Conservation (phyloP, 2,797 vertebrate species). For the Melanotaenia parkinsoni region DNA sequence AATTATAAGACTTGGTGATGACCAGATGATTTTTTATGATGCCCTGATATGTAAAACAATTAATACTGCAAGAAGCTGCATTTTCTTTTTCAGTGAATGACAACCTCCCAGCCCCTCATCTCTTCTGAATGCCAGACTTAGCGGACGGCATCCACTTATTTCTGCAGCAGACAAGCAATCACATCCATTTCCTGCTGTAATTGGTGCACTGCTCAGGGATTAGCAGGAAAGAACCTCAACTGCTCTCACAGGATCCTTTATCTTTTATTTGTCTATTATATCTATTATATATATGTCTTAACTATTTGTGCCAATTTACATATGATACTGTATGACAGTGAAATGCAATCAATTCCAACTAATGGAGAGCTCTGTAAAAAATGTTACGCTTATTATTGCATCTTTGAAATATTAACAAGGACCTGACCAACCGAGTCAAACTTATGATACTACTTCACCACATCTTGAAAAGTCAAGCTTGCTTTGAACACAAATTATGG, state of each 20-base stretch:
- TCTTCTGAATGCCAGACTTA: slow-evolving; percentile 3
- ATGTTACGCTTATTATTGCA: not conserved
- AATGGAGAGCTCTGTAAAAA: not conserved
- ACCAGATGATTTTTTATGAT: not conserved
- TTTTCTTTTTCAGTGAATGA: not conserved
- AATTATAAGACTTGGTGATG: not conserved
- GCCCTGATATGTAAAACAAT: not conserved
- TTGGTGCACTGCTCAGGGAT: slow-evolving; percentile 9
- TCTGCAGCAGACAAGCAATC: slow-evolving; percentile 3
- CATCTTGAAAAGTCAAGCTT: not conserved
- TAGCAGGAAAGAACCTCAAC: slow-evolving; percentile 4
- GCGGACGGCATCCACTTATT: not conserved
- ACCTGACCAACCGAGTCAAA: not conserved
- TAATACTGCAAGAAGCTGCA: no score
- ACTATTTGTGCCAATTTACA: not conserved
- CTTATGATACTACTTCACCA: not conserved
- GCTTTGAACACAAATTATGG: not conserved
- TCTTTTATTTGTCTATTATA: not conserved
- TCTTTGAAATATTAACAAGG: no score
- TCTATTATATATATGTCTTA: no score
- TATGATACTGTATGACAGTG: not conserved
- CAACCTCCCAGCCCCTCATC: slow-evolving; percentile 1
- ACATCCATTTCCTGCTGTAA: slow-evolving; percentile 10
- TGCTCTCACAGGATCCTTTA: not conserved
- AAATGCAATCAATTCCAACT: not conserved